These are phyloP conservation scores for Engraulis encrasicolus DNA, from an alignment of 2,113 vertebrate genomes.

Conservation along the genomic window DNA sequence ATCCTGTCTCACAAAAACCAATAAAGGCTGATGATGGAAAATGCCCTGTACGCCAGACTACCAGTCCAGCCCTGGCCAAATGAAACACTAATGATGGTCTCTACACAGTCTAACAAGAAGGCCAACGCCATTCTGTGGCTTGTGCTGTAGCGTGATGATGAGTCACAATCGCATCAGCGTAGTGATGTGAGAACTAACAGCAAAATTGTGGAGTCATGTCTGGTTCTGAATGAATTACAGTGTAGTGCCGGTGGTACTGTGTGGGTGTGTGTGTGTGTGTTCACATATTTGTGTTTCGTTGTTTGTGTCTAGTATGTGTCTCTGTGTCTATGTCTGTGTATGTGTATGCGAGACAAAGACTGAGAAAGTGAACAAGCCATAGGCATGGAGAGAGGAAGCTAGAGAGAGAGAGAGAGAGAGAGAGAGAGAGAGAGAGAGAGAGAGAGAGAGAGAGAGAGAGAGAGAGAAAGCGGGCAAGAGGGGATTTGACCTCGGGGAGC, in stretches of 20 bases:
- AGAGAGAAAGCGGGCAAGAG: neutral
- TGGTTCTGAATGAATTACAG: neutral
- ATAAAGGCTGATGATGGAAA: too few species aligned
- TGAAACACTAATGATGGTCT: neutral
- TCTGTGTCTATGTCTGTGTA: too few species aligned
- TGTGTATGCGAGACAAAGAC: neutral
- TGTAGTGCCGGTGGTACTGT: neutral
- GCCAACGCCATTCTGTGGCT: neutral
- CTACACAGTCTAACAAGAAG: neutral
- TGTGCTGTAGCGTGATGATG: neutral
- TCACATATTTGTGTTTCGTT: too few species aligned
- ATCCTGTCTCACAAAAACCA: too few species aligned
- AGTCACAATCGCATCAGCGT: neutral
- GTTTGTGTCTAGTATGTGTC: too few species aligned
- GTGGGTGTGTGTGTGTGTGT: neutral
- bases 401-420: neutral
- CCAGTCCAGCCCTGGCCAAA: too few species aligned
- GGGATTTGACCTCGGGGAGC: neutral
- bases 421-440: neutral
- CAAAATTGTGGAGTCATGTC: neutral
- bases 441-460: neutral
- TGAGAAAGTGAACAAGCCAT: neutral
- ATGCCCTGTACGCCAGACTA: too few species aligned
- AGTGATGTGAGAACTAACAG: neutral
- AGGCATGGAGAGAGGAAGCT: neutral